Evolutionary conservation across 1,140 invertebrate genomes (phyloP), one percentile per base, ranked within the genome.

Genomic region (Diachasma alloeum): DNA sequence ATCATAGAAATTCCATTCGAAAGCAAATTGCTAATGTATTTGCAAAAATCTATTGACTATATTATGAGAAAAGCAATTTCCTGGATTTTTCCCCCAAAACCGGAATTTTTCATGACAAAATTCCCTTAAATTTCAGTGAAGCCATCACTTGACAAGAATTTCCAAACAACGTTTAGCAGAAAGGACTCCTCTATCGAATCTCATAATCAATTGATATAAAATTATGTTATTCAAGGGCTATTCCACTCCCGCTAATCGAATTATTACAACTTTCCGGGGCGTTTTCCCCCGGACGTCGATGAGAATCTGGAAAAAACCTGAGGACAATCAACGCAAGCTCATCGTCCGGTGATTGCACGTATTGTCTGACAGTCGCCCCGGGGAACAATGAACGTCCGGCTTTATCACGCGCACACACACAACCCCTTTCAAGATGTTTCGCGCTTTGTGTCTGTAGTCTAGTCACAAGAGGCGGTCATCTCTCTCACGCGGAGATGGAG

Each of bases 311-410:
- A 24, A 56, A 56, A 13, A 75, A 69, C 15, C 9, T 44, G 22
- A 31, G 74, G 72, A 77, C 70, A 77, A 77, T 77, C 75, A 68
- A 70, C 22, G 53, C 66, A 46, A 72, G 56, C 69, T 46, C 69
- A 66, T 77, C 70, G 48, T 63, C 39, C 63, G 72, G 53, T 77
- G 75, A 77, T 77, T 77, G 75, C 75, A 71, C 63, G 75, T 77
- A 77, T 77, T 77, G 75, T 77, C 71, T 53, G 56, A 19, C 39
- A 26, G 19, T 53, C 31, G n/a, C 31, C 39, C 75, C 63, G 70
- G 24, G 48, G 66, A 68, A 77, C 75, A 77, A 77, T 77, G 63
- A 44, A 31, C n/a, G 70, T 37, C 68, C 70, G 72, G 75, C 63
- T 77, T 77, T 73, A 77, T 72, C 75, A 68, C 75, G 46, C 53